Evolutionary conservation across 1,140 invertebrate genomes (phyloP).

Genomic region (Drosophila pseudoobscura): DNA sequence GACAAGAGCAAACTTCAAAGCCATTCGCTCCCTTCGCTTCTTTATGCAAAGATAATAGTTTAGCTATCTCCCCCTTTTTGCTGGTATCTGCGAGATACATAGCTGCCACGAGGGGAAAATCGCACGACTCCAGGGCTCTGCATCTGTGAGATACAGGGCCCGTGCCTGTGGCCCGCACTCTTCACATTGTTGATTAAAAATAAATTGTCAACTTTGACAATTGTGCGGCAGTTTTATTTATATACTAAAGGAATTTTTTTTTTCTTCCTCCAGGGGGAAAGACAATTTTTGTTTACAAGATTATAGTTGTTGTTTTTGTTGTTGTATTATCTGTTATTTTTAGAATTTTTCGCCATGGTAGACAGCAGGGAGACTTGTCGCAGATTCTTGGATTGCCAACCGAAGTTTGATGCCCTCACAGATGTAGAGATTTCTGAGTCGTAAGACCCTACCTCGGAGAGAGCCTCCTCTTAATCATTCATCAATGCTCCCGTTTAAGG

Average conservation of each 20-base stretch:
- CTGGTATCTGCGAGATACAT: not conserved
- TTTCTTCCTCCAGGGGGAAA: slow-evolving; percentile 22
- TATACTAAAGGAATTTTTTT: slow-evolving; percentile 58
- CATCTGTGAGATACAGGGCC: slow-evolving; percentile 47
- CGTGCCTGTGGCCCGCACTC: slow-evolving; percentile 3
- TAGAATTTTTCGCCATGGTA: slow-evolving; percentile 43
- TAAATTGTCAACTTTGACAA: slow-evolving; percentile 80
- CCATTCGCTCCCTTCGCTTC: too few species aligned
- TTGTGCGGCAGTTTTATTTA: slow-evolving; percentile 66
- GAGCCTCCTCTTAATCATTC: slow-evolving; percentile 1
- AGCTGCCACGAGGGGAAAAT: slow-evolving; percentile 11
- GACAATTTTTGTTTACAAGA: slow-evolving; percentile 45
- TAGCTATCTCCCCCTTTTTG: not conserved
- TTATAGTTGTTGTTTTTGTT: slow-evolving; percentile 23
- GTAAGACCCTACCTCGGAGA: too few species aligned
- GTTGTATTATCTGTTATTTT: slow-evolving; percentile 62
- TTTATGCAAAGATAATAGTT: too few species aligned
- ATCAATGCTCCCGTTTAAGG: slow-evolving; percentile 4
- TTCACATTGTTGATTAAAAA: slow-evolving; percentile 72
- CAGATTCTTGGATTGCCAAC: slow-evolving; percentile 14
- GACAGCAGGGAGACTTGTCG: slow-evolving; percentile 68
- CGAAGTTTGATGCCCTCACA: too few species aligned
- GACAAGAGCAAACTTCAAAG: too few species aligned
- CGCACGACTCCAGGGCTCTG: slow-evolving; percentile 10
- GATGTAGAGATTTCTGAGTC: too few species aligned